Percentiles rank a stretch among this genome's conserved stretches.
phyloP scores from a whole-genome alignment of 2,797 vertebrate species.

The Pangasius larnaudii region DNA sequence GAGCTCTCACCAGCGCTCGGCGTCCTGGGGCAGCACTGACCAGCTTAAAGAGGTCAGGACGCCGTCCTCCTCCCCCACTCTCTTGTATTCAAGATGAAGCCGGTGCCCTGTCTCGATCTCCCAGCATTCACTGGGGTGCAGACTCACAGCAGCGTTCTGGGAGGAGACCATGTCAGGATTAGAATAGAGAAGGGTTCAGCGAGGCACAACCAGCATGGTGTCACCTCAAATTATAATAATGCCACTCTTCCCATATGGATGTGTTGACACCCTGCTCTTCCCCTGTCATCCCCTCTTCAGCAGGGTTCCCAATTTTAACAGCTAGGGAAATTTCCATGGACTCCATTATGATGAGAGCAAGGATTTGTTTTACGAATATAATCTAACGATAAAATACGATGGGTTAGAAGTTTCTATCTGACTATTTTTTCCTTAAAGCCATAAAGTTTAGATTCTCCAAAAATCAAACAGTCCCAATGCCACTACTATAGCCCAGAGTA shows the following conservation, averaged over 20 bases:
- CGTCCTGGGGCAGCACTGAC: conserved; percentile 88
- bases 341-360: neutral
- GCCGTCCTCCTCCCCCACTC: conserved; percentile 42
- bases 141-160: conserved; percentile 4
- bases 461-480: neutral
- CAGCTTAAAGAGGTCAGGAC: conserved; percentile 88
- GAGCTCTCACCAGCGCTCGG: conserved; percentile 85
- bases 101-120: conserved; percentile 16
- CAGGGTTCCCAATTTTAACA: neutral
- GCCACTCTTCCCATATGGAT: conserved; percentile 26
- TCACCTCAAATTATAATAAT: conserved; percentile 42
- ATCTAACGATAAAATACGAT: neutral
- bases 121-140: conserved; percentile 22
- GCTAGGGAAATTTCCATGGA: neutral
- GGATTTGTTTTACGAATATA: neutral
- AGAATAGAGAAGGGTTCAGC: conserved; percentile 51
- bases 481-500: neutral
- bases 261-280: conserved; percentile 15
- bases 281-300: conserved; percentile 19
- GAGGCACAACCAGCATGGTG: conserved; percentile 45
- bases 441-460: neutral
- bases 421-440: neutral
- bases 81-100: conserved; percentile 41
- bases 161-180: conserved; percentile 51
- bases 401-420: neutral